phyloP scores from a whole-genome alignment of 2,888 invertebrate genomes.

The Patella depressa region DNA sequence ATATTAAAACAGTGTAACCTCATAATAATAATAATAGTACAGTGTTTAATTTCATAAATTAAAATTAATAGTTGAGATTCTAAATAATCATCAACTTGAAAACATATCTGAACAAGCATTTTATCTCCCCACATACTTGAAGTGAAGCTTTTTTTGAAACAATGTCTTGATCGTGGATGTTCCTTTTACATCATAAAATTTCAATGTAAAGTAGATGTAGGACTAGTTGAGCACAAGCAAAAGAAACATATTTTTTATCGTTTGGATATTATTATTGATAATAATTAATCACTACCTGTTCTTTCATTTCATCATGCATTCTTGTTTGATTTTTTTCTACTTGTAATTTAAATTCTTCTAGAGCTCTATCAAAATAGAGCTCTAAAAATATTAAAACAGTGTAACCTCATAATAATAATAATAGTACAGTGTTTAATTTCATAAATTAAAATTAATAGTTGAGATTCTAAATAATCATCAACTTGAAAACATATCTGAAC shows the following conservation, averaged over 20 bases:
- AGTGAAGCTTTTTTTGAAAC: too few relatives aligned
- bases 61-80: neutral
- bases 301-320: slow-evolving; percentile 69
- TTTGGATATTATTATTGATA: too few relatives aligned
- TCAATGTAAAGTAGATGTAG: too few relatives aligned
- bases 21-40: neutral
- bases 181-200: too few relatives aligned
- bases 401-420: neutral
- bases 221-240: too few relatives aligned
- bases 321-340: slow-evolving; percentile 65
- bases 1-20: neutral
- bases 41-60: neutral
- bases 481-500: neutral
- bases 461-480: neutral
- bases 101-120: neutral
- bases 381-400: slow-evolving; percentile 40
- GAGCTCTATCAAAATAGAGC: slow-evolving; percentile 49
- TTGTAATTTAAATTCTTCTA: slow-evolving; percentile 66
- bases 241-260: too few relatives aligned
- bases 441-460: neutral
- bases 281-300: slow-evolving; percentile 52
- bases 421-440: neutral
- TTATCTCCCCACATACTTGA: too few relatives aligned
- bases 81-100: neutral
- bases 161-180: too few relatives aligned